These are phyloP conservation scores for Phragmatobia fuliginosa DNA, from an alignment of 2,888 invertebrate species.

Conservation along the genomic window DNA sequence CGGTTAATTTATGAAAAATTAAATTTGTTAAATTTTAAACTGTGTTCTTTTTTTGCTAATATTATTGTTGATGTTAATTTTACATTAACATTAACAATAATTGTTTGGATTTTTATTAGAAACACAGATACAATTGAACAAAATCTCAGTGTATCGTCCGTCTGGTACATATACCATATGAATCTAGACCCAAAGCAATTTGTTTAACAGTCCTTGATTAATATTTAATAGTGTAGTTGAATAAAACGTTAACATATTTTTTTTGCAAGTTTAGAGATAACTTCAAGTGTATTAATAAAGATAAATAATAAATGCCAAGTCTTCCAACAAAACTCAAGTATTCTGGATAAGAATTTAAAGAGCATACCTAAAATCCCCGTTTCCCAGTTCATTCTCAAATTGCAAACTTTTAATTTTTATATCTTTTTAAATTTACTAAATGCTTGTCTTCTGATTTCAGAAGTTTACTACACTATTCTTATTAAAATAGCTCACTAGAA, in stretches of 20 bases:
- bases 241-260: neutral
- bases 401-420: conserved; percentile 75
- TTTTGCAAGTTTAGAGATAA: neutral
- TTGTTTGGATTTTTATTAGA: no score
- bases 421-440: conserved; percentile 67
- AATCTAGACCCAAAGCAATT: neutral
- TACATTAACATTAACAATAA: no score
- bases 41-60: no score
- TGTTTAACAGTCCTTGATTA: neutral
- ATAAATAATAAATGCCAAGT: conserved; percentile 19
- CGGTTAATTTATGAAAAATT: no score
- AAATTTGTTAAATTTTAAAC: no score
- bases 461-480: conserved; percentile 48
- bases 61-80: no score
- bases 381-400: conserved; percentile 63
- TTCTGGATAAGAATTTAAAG: conserved; percentile 32
- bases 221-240: no score
- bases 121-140: no score
- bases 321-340: conserved; percentile 14
- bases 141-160: neutral
- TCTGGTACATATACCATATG: no score
- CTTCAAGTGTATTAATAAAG: neutral
- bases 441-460: conserved; percentile 59
- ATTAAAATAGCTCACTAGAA: conserved; percentile 28
- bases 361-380: conserved; percentile 32